These are phyloP conservation scores for Adrianichthys oophorus DNA, from an alignment of 2,797 vertebrate genomes.

Conservation along the genomic window DNA sequence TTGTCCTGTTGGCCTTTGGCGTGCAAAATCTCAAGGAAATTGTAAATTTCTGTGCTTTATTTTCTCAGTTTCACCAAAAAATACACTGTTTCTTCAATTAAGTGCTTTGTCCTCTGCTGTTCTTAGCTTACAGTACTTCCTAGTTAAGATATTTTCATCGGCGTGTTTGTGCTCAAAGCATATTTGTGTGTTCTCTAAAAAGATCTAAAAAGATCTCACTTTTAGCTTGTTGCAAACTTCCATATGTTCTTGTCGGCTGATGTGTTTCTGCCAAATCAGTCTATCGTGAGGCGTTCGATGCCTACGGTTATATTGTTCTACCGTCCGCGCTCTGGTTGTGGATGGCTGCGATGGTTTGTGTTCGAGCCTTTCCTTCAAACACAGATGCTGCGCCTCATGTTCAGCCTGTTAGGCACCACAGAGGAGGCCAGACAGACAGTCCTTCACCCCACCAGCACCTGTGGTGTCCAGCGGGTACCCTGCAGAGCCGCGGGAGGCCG, in stretches of 20 bases:
- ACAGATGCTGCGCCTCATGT: slow-evolving; percentile 76
- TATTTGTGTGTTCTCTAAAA: too few relatives aligned
- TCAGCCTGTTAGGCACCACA: slow-evolving; percentile 73
- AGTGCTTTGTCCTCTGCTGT: too few relatives aligned
- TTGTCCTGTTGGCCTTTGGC: slow-evolving; percentile 53
- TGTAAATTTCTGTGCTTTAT: slow-evolving; percentile 23
- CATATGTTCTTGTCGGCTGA: too few relatives aligned
- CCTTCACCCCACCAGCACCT: slow-evolving; percentile 43
- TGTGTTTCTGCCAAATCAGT: too few relatives aligned
- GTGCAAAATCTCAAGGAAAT: slow-evolving; percentile 26
- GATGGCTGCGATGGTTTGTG: slow-evolving; percentile 7
- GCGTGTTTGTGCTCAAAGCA: too few relatives aligned
- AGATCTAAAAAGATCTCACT: too few relatives aligned
- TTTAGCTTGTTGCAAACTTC: too few relatives aligned
- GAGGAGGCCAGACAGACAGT: slow-evolving; percentile 54
- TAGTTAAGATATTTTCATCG: too few relatives aligned
- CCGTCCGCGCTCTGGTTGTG: background rate
- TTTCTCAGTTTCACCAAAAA: slow-evolving; percentile 13
- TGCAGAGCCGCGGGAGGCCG: slow-evolving; percentile 48
- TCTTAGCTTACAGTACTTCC: too few relatives aligned
- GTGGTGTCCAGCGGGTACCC: slow-evolving; percentile 56
- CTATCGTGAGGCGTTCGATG: too few relatives aligned
- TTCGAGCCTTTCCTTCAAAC: slow-evolving; percentile 41
- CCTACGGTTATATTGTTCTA: too few relatives aligned
- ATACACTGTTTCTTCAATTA: slow-evolving; percentile 8